phyloP scores from a whole-genome alignment of 2,797 vertebrate species.

The Furcifer pardalis region DNA sequence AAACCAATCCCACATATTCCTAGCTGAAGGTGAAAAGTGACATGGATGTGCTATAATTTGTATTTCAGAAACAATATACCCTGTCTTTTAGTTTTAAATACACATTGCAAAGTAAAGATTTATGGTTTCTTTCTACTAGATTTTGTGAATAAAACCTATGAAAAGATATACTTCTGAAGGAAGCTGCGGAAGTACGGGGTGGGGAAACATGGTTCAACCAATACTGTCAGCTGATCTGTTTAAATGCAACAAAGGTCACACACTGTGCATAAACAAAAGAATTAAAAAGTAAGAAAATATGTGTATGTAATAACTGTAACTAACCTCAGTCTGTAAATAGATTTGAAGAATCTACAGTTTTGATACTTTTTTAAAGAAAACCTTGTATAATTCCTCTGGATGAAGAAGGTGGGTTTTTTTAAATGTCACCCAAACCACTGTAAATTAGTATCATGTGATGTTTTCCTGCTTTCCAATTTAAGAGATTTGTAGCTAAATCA shows the following conservation, averaged over 20 bases:
- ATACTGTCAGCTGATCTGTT: constrained; percentile 52
- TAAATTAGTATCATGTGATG: constrained; percentile 55
- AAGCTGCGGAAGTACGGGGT: background rate
- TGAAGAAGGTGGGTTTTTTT: constrained; percentile 64
- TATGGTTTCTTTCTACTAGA: constrained; percentile 23
- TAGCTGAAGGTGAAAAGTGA: background rate
- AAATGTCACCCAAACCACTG: too few species aligned
- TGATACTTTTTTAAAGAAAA: constrained; percentile 81
- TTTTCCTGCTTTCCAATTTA: constrained; percentile 67
- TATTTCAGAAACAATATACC: background rate
- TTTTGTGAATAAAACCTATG: constrained; percentile 36
- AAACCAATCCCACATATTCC: background rate
- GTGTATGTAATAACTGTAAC: constrained; percentile 73
- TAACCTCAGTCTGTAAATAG: constrained; percentile 76
- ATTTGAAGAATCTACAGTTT: constrained; percentile 77
- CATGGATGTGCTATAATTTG: constrained; percentile 4
- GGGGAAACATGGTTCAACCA: constrained; percentile 34
- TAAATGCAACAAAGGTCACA: constrained; percentile 62
- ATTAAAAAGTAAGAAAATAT: constrained; percentile 55
- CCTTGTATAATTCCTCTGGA: constrained; percentile 68
- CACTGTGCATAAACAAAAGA: constrained; percentile 69
- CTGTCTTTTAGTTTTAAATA: background rate
- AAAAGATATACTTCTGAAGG: constrained; percentile 27
- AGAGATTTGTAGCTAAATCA: constrained; percentile 62
- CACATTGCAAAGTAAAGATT: constrained; percentile 24